Evolutionary conservation across 2,113 vertebrate species (phyloP), one percentile per base, ranked within the genome.

Genomic region (Rousettus leschenaultii): DNA sequence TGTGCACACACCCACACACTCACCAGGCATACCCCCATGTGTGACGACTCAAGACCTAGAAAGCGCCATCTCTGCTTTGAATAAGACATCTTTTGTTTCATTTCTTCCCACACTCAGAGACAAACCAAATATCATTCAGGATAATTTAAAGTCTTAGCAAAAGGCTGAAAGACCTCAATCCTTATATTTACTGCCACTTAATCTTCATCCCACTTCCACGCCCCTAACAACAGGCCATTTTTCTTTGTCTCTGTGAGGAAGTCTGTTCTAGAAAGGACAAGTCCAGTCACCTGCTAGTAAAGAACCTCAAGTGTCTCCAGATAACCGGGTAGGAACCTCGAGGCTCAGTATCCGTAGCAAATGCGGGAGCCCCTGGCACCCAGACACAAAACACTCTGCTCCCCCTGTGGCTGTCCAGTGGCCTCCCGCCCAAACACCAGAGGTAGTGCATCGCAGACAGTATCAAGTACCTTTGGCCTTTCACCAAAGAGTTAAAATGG

Each of bases 81-180:
- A 51, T 48, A 79, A 86, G 45, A 59, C 4, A 63, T 92, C 48
- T 51, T 95, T 71, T 61, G 24, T 90, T 85, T 28, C 33, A 5
- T 74, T 85, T 95, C 61, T 90, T 88, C 66, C 38, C 38, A 75
- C 38, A 74, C 57, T 95, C 38, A 66, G 68, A 92, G 86, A 91
- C 40, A 35, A 92, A 35, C 14, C 38, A 73, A 61, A 43, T 38
- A 75, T 73, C 35, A 38, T 33, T 92, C 4, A 38, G 63, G 55
- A 65, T 92, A 43, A 88, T 80, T 92, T 95, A 89, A 86, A n/a
- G 12, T 70, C 66, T 92, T 91, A 30, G n/a, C 53, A 82, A 74
- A 94, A 90, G 66, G 6, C 59, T 57, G 3, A 84, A 35, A 30
- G 45, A 63, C 14, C 53, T 18, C 53, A 59, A 18, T 77, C 33